Conservation (phyloP, 2,797 vertebrate genomes). For the Sparidentex hasta region DNA sequence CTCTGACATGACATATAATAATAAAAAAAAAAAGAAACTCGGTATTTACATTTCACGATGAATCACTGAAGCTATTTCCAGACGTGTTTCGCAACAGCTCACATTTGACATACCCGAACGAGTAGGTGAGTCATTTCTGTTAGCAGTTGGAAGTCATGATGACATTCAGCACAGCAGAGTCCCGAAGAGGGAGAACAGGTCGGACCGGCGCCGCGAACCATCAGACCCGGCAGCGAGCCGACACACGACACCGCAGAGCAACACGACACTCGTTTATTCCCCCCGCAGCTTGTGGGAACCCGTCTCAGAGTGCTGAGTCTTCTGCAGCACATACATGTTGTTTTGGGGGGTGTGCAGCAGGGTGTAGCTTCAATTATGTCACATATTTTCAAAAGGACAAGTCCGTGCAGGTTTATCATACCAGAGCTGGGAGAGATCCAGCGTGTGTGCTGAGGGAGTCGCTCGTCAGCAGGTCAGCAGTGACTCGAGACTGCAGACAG, state of each 20-base stretch:
- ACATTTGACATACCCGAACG: neutral
- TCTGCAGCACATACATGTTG: constrained; percentile 6
- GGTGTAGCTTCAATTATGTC: neutral
- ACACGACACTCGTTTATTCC: neutral
- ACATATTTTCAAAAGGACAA: constrained; percentile 27
- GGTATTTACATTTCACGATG: constrained; percentile 32
- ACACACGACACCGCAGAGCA: constrained; percentile 28
- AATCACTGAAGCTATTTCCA: constrained; percentile 36
- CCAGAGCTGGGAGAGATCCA: constrained; percentile 1
- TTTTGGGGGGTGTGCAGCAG: constrained; percentile 7
- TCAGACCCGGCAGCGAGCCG: neutral
- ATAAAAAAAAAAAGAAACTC: neutral
- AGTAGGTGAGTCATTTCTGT: constrained; percentile 21
- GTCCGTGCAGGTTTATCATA: constrained; percentile 34
- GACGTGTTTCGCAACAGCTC: constrained; percentile 3
- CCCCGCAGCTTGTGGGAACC: constrained; percentile 35
- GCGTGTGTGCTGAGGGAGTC: neutral
- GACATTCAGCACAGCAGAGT: constrained; percentile 14
- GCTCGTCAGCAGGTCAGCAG: neutral
- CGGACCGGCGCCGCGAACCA: constrained; percentile 21
- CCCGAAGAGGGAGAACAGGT: constrained; percentile 62
- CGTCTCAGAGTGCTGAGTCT: constrained; percentile 41
- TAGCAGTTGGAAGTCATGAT: constrained; percentile 20
- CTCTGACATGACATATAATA: neutral
- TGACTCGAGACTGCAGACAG: neutral